Evolutionary conservation across 30 jellyfish, hydroid and myxozoan genomes (phyloP).

Genomic region (Hydractinia symbiolongicarpus): DNA sequence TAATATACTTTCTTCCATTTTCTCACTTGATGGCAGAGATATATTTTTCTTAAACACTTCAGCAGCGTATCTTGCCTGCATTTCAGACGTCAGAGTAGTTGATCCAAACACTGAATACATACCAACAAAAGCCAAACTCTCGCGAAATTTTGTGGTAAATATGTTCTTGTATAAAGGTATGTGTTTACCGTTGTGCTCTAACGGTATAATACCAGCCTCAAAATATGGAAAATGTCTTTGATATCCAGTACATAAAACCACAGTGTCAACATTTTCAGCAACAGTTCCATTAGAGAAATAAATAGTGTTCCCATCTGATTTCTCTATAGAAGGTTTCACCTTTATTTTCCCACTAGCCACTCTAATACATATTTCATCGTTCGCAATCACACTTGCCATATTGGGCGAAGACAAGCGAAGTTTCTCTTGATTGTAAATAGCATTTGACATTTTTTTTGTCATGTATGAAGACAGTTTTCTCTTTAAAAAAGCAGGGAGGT

Average conservation of each 20-base stretch:
- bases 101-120: constrained; percentile 39
- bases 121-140: constrained; percentile 65
- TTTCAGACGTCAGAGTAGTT: constrained; percentile 46
- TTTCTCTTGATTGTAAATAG: constrained; percentile 15
- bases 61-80: constrained; percentile 74
- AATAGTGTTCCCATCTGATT: constrained; percentile 7
- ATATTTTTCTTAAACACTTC: constrained; percentile 44
- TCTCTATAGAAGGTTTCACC: constrained; percentile 16
- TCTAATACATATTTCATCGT: constrained; percentile 21
- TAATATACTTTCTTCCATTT: constrained; percentile 28
- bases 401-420: constrained; percentile 13
- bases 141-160: constrained; percentile 47
- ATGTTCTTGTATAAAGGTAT: constrained; percentile 44
- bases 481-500: background rate
- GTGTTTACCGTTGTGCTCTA: constrained; percentile 32
- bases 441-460: background rate
- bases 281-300: constrained; percentile 19
- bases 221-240: constrained; percentile 46
- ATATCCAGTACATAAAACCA: constrained; percentile 74
- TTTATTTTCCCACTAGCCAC: constrained; percentile 19
- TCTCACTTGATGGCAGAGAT: constrained; percentile 35
- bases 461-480: background rate
- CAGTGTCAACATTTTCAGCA: constrained; percentile 31
- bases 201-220: constrained; percentile 20
- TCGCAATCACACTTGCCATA: background rate